Evolutionary conservation across 2,113 vertebrate species (phyloP).

Genomic region (Burhinus bistriatus): DNA sequence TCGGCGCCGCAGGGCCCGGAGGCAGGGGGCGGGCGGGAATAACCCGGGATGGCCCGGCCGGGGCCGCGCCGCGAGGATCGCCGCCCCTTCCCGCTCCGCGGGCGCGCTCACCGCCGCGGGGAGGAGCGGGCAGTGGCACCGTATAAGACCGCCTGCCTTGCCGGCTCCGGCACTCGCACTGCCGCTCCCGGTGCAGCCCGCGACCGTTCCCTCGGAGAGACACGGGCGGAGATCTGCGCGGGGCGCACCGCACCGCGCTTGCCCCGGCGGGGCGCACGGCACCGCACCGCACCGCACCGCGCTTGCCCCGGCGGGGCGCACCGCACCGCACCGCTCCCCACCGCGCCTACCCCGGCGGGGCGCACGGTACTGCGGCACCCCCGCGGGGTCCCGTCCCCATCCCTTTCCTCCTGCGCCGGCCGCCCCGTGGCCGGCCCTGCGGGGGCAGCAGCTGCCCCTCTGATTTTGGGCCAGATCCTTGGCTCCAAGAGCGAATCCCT

Average conservation of each 20-base stretch:
- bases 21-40: neutral
- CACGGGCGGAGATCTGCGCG: neutral
- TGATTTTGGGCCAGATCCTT: neutral
- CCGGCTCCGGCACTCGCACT: neutral
- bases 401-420: neutral
- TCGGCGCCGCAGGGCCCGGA: neutral
- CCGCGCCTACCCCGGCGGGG: neutral
- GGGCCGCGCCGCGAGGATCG: neutral
- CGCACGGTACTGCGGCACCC: neutral
- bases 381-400: neutral
- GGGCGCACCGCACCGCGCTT: neutral
- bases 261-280: neutral
- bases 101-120: neutral
- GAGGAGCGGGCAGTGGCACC: neutral
- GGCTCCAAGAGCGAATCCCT: neutral
- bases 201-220: neutral
- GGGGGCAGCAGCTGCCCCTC: neutral
- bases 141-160: neutral
- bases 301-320: neutral
- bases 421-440: neutral
- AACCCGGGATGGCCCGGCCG: neutral
- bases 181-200: neutral
- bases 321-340: neutral
- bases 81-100: conserved; percentile 10
- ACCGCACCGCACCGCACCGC: neutral